These are phyloP conservation scores for Corvus cornix DNA, from an alignment of 2,113 vertebrate species.

Conservation along the genomic window DNA sequence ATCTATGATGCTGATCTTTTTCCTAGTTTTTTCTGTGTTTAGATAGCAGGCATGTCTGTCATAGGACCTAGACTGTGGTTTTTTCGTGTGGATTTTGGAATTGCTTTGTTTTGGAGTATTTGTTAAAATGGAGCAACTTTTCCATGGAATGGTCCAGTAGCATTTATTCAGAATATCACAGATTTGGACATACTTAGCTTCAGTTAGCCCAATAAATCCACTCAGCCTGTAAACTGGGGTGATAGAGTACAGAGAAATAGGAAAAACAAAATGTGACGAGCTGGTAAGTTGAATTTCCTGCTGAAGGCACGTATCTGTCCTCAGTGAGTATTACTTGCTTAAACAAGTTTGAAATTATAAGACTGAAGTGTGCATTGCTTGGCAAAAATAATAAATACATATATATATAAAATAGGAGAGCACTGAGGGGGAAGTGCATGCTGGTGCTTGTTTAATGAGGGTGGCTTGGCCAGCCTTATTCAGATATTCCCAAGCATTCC, in stretches of 20 bases:
- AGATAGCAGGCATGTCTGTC: neutral
- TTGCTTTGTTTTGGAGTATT: neutral
- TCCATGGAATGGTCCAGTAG: neutral
- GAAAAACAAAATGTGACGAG: neutral
- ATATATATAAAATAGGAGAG: neutral
- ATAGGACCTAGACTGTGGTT: neutral
- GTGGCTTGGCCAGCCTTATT: conserved; percentile 16
- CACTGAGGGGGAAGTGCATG: neutral
- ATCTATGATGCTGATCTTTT: neutral
- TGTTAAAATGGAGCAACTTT: neutral
- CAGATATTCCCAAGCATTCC: conserved; percentile 42
- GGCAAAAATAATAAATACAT: neutral
- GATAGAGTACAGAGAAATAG: neutral
- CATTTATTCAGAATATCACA: neutral
- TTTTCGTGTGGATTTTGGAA: neutral
- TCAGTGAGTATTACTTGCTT: conserved; percentile 38
- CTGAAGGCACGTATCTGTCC: neutral
- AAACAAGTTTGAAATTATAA: conserved; percentile 50
- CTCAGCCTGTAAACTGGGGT: neutral
- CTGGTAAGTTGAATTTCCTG: neutral
- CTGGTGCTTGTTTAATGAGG: conserved; percentile 40
- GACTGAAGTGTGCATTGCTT: conserved; percentile 27
- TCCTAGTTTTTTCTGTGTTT: neutral
- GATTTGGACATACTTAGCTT: neutral
- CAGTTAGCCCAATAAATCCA: neutral